These are phyloP conservation scores for Hypocryptadius cinnamomeus DNA, from an alignment of 2,113 vertebrate species.

Conservation along the genomic window DNA sequence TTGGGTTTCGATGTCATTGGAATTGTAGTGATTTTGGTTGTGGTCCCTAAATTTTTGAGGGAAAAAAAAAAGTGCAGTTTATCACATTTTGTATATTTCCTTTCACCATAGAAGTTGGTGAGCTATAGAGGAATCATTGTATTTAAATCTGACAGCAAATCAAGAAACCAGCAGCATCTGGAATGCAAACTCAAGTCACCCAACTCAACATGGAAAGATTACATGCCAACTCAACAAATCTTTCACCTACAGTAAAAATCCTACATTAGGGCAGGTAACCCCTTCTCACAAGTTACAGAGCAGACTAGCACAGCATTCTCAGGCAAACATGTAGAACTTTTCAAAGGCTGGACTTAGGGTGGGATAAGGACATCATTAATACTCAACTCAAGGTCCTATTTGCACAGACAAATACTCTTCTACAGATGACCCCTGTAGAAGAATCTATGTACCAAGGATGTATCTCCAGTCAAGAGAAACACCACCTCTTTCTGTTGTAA, in stretches of 20 bases:
- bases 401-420: neutral
- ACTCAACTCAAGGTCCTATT: neutral
- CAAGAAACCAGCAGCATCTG: neutral
- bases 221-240: neutral
- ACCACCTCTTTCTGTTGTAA: neutral
- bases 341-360: neutral
- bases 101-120: neutral
- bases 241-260: neutral
- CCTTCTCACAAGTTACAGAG: neutral
- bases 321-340: neutral
- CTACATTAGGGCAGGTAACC: neutral
- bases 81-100: neutral
- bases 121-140: neutral
- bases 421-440: neutral
- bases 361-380: neutral
- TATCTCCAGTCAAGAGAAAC: neutral
- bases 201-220: neutral
- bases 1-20: conserved; percentile 98
- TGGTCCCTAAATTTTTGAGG: conserved; percentile 80
- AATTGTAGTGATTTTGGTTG: conserved; percentile 98
- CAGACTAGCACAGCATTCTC: neutral
- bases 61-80: neutral
- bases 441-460: neutral
- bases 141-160: neutral
- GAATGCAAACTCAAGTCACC: neutral